Base-by-base conservation (phyloP, 2,888 invertebrate genomes). In the Anorthoa munda region DNA sequence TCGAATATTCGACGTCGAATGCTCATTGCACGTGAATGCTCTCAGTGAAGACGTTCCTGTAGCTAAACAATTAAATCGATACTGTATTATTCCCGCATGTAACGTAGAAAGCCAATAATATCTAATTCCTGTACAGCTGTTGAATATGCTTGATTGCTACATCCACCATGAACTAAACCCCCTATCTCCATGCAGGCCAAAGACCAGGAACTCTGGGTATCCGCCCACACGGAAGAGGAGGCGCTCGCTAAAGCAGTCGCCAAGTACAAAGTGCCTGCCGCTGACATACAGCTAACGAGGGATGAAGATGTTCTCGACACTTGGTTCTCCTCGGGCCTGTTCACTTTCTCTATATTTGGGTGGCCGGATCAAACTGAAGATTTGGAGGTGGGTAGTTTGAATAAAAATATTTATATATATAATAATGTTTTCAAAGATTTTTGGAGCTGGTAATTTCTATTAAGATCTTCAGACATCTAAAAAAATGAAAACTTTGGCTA, bases 301-400 rank as follows among this genome's bases (percentile, higher is more conserved):
- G 99, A 99, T 92, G 98, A 99, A 59, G 99, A 99, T 95, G 99
- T 99, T 0, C 95, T 99, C 78, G 99, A 99, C 92, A 99, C 99
- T 0, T 99, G 99, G 99, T 99, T 99, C 96, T 99, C 99, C 0
- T 98, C 99, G 0, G 99, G 98, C 0, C 97, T 99, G 58, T 99
- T 99, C 93, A 99, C 99, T 0, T 99, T 99, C 95, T 98, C 99
- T 0, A 97, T 99, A 56, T 98, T 99, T 91, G 99, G 99, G 15
- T 99, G 99, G 99, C 99, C 99, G 0, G 98, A 99, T 77, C 92
- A 98, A 77, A 98, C 97, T 13, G 96, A 96, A 1, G 97, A 97
- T 79, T 88, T 99, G 82, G 93, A 98, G 92, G 97, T 97, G 15
- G 50, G 74, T 58, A 26, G 23, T n/a, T 26, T 11, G 9, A 53